Evolutionary conservation across 2,113 vertebrate species (phyloP).

Genomic region (Rana temporaria): DNA sequence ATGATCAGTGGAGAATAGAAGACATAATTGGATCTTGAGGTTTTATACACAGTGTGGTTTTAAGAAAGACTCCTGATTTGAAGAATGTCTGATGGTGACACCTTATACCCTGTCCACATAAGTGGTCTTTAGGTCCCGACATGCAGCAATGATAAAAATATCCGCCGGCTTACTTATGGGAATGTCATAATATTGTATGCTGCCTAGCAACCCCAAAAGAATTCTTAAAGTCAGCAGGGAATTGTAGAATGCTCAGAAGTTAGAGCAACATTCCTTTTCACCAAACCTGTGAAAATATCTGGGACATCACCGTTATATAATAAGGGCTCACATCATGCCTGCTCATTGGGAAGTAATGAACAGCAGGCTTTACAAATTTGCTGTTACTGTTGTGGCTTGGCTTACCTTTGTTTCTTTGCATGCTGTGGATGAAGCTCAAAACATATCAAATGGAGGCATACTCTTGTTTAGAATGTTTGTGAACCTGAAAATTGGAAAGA

Average conservation of each 20-base stretch:
- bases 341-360: constrained; percentile 9
- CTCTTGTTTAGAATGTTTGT: background rate
- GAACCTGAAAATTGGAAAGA: constrained; percentile 29
- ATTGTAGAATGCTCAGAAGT: constrained; percentile 23
- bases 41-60: background rate
- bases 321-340: background rate
- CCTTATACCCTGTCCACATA: constrained; percentile 29
- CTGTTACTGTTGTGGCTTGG: background rate
- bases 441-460: background rate
- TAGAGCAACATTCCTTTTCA: constrained; percentile 17
- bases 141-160: constrained; percentile 31
- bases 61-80: background rate
- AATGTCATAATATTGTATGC: constrained; percentile 45
- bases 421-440: constrained; percentile 5
- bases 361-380: constrained; percentile 5
- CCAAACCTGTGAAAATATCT: constrained; percentile 27
- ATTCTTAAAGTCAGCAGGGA: constrained; percentile 40
- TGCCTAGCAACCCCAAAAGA: constrained; percentile 46
- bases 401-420: background rate
- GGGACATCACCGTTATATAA: background rate
- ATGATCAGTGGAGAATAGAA: background rate
- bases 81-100: constrained; percentile 5
- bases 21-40: too few species aligned
- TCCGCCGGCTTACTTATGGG: constrained; percentile 26
- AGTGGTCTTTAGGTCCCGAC: constrained; percentile 2